Evolutionary conservation across 2,113 vertebrate species (phyloP).

Genomic region (Podilymbus podiceps): DNA sequence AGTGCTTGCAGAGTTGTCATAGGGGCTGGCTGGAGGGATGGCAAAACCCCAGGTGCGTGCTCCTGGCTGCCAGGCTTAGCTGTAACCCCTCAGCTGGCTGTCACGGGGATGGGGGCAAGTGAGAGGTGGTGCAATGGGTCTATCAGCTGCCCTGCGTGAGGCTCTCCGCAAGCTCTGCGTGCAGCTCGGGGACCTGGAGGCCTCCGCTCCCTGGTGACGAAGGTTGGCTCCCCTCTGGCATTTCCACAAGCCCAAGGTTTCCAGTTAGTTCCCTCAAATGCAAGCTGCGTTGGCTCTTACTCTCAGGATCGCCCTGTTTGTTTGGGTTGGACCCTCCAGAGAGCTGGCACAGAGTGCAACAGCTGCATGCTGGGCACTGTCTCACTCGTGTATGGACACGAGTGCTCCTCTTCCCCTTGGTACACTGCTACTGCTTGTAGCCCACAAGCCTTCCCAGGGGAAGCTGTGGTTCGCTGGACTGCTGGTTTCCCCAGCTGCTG

Average conservation of each 20-base stretch:
- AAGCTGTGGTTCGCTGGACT: background rate
- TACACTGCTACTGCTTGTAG: background rate
- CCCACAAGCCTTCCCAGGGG: background rate
- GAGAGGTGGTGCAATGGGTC: background rate
- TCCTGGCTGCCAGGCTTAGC: background rate
- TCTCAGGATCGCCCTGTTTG: background rate
- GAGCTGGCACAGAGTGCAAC: background rate
- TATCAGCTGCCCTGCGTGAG: background rate
- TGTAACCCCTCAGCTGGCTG: background rate
- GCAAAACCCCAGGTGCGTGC: background rate
- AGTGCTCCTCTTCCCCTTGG: background rate
- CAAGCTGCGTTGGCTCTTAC: background rate
- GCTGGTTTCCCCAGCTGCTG: background rate
- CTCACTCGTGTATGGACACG: too few relatives aligned
- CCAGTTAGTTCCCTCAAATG: background rate
- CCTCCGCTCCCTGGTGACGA: background rate
- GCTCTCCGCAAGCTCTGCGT: background rate
- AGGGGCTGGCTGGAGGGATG: background rate
- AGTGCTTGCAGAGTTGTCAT: background rate
- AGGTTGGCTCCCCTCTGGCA: background rate
- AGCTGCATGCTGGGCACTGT: background rate
- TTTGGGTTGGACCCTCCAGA: background rate
- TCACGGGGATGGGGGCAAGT: background rate
- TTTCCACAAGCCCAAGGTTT: background rate
- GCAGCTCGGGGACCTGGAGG: background rate